Base-by-base conservation (phyloP, 2,888 invertebrate species). In the Patella pellucida region DNA sequence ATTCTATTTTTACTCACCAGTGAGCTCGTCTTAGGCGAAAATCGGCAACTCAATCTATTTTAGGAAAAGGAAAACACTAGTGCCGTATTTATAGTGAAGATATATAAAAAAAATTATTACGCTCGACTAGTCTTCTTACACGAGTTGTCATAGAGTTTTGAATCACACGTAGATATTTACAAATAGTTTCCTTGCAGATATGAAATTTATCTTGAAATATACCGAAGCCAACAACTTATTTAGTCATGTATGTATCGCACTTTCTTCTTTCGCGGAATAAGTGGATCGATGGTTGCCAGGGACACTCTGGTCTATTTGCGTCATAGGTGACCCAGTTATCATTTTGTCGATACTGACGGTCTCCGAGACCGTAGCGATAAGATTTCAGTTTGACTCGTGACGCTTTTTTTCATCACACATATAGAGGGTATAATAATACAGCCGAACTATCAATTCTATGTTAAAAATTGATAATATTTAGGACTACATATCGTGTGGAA, bases 1-100 rank as follows among this genome's bases (percentile, higher is more conserved):
- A 80, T 85, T 81, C 86, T 86, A 86, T 86, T 86, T 86, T 85
- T 85, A 85, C 85, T 81, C 80, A 78, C 85, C 83, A 83, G 80
- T 82, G 81, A 80, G 77, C 78, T 82, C 80, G 78, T 78, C 81
- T 76, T 80, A 81, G 79, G 76, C 78, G 78, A 80, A 82, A 82
- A 79, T 82, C 83, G 82, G 81, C 83, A 79, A 82, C 80, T 80
- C 77, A 78, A 78, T 79, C 85, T 85, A 85, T 85, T 85, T 85
- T 85, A 78, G 81, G 83, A 81, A 76, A 81, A 80, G 84, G 83
- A 85, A 85, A 85, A 82, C 81, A 79, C 77, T 50, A 50, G 62
- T 72, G 74, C 69, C 52, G 75, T 73, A 73, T 52, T 74, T 76
- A 76, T 73, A 73, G 75, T 70, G 23, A 51, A 67, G 62, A 50